phyloP scores from a whole-genome alignment of 2,888 invertebrate species.

The Cerastis rubricosa region DNA sequence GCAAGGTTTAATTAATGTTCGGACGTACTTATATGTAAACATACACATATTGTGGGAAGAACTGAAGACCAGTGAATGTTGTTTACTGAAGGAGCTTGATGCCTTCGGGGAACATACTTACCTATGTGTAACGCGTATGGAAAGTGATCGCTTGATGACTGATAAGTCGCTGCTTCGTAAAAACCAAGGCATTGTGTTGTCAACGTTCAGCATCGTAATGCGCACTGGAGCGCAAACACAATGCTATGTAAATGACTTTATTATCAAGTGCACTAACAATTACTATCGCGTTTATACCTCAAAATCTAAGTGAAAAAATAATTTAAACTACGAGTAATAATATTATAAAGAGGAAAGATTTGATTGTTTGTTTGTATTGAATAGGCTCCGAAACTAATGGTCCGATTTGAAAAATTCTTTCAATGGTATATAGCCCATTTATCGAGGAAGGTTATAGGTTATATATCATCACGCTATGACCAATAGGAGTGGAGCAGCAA shows the following conservation, averaged over 20 bases:
- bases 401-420: no score
- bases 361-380: no score
- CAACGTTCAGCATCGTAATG: constrained; percentile 60
- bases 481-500: no score
- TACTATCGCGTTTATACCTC: constrained; percentile 32
- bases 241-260: constrained; percentile 67
- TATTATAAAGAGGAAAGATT: no score
- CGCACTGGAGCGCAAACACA: constrained; percentile 66
- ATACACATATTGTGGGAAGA: constrained; percentile 57
- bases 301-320: constrained; percentile 41
- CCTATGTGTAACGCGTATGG: constrained; percentile 36
- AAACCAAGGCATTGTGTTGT: constrained; percentile 63
- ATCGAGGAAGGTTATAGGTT: no score
- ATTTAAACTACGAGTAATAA: no score
- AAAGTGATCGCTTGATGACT: constrained; percentile 59
- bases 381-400: no score
- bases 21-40: constrained; percentile 28
- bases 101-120: constrained; percentile 29
- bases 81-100: constrained; percentile 55
- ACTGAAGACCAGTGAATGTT: constrained; percentile 54
- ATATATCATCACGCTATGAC: no score
- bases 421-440: no score
- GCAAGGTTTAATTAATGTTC: constrained; percentile 70
- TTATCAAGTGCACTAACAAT: constrained; percentile 52
- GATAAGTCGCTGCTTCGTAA: constrained; percentile 64